Evolutionary conservation across 2,888 invertebrate species (phyloP), one percentile per base, ranked within the genome.

Genomic region (Deilephila elpenor): DNA sequence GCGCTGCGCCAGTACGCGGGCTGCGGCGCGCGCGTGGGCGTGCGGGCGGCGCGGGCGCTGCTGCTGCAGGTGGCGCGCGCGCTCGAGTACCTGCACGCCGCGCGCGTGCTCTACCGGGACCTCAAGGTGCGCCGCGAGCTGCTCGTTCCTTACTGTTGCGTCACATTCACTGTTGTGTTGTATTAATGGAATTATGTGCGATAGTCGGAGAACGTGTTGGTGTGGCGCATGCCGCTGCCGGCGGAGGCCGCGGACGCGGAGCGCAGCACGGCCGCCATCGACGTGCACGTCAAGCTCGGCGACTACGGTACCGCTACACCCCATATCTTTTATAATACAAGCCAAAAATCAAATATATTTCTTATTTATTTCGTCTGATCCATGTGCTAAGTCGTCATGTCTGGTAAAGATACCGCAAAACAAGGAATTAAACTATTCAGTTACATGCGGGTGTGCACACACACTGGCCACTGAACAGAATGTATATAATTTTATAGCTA

Each of bases 131-230:
- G 56, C 2, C 14, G 14, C 20, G 14, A 1, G 17, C n/a, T 6
- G 19, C 5, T 5, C 5, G 53, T 11, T 7, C 8, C 37, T 11
- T 11, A 14, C 44, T 44, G 56, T 6, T 5, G n/a, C 19, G 17
- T 56, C 19, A 7, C 56, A n/a, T 19, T 5, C 6, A 19, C 14
- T 61, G 37, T 44, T 5, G 34, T 8, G 67, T 14, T 17, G 8
- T 64, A 8, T 37, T 3, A 37, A n/a, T 11, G 11, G 20, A n/a
- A 37, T n/a, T 7, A 20, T 37, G 0, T 73, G 11, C 75, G 76
- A 0, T 98, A 99, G 95, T 98, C 99, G 0, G 99, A 99, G 89
- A 99, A 99, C 93, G 99, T 99, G 61, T 93, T 99, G 4, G 99
- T 99, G n/a, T 99, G 99, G 99, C 96, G 97, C 78, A 96, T 99